Evolutionary conservation across 2,797 vertebrate species (phyloP).

Genomic region (Erpetoichthys calabaricus): DNA sequence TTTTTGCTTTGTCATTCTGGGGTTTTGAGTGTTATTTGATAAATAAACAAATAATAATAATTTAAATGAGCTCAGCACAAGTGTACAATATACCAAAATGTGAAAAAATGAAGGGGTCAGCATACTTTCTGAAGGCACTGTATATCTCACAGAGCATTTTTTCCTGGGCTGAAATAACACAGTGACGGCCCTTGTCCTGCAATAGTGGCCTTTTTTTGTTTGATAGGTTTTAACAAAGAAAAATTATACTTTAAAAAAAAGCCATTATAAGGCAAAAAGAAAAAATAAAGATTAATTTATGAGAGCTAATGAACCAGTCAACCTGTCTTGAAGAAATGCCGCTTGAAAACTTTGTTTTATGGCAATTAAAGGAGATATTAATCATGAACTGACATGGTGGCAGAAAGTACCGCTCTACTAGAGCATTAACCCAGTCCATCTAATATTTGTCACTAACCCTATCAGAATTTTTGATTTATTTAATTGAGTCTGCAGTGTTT

Average conservation of each 20-base stretch:
- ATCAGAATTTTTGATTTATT: not conserved
- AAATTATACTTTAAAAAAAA: not conserved
- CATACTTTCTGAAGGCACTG: no score
- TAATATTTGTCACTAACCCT: not conserved
- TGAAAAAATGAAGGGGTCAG: no score
- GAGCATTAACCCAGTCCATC: not conserved
- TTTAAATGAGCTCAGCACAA: no score
- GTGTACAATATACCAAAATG: no score
- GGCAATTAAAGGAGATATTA: not conserved
- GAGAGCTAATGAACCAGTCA: not conserved
- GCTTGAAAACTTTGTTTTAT: conserved; percentile 1
- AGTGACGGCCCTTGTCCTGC: not conserved
- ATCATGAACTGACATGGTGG: not conserved
- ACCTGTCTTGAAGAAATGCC: not conserved
- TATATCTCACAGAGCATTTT: no score
- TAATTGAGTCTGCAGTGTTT: not conserved
- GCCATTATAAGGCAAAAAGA: not conserved
- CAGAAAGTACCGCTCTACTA: not conserved
- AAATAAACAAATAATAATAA: no score
- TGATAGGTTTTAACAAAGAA: not conserved
- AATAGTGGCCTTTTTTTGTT: not conserved
- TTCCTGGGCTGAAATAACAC: no score
- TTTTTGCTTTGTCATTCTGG: no score
- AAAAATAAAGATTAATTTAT: not conserved
- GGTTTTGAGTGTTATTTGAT: no score